These are phyloP conservation scores for Gryllus bimaculatus DNA, from an alignment of 1,140 invertebrate species.

Conservation along the genomic window DNA sequence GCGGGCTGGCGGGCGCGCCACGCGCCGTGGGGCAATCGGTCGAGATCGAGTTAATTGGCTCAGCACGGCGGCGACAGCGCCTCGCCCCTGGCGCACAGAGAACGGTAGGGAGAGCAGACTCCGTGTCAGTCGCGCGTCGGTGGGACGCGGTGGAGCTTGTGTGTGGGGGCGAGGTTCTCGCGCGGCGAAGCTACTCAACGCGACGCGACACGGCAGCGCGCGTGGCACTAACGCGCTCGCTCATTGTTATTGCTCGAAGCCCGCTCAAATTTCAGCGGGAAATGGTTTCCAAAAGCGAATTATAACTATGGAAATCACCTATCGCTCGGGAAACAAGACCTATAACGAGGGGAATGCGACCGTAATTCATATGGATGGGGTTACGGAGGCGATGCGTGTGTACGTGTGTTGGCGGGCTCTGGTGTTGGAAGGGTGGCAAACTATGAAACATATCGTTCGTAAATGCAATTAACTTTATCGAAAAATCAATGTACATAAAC, in stretches of 20 bases:
- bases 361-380: not conserved
- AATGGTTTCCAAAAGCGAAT: not conserved
- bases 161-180: no score
- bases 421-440: not conserved
- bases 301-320: not conserved
- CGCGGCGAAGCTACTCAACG: no score
- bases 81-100: no score
- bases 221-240: not conserved
- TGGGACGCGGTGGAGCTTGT: no score
- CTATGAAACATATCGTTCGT: not conserved
- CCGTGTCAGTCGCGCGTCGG: no score
- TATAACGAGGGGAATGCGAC: not conserved
- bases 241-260: not conserved
- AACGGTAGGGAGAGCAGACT: no score
- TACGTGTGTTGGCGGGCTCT: not conserved
- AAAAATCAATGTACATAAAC: not conserved
- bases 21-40: no score
- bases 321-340: slow-evolving; percentile 2
- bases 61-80: no score
- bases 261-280: not conserved
- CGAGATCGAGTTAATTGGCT: no score
- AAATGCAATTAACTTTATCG: not conserved
- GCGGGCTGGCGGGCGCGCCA: no score
- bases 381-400: not conserved
- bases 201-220: no score